Evolutionary conservation across 1,140 invertebrate genomes (phyloP).

Genomic region (Danaus melanippus): DNA sequence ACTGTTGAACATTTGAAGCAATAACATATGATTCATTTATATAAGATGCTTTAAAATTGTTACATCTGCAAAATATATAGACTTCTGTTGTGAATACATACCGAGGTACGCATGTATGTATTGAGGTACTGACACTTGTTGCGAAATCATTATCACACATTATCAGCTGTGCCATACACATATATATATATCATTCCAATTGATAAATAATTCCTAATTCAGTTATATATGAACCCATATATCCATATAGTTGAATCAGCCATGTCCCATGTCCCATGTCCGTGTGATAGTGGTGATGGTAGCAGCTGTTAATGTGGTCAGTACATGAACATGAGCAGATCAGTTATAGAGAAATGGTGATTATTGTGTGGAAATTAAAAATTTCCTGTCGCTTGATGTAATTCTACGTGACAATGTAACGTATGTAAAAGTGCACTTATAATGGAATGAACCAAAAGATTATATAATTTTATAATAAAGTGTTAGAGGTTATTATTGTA

Average conservation of each 20-base stretch:
- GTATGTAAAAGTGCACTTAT: slow-evolving; percentile 67
- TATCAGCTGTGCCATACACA: too few species aligned
- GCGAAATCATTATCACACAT: too few species aligned
- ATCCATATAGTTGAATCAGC: too few species aligned
- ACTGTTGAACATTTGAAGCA: slow-evolving; percentile 14
- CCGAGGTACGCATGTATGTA: too few species aligned
- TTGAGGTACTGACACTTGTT: too few species aligned
- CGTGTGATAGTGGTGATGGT: too few species aligned
- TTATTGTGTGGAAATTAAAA: slow-evolving; percentile 47
- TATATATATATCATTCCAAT: too few species aligned
- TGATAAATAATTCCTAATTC: too few species aligned
- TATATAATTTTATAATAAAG: slow-evolving; percentile 72
- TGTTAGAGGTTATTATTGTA: slow-evolving; percentile 59
- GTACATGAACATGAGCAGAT: slow-evolving; percentile 4
- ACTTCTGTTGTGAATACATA: slow-evolving; percentile 9
- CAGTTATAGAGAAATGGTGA: slow-evolving; percentile 13
- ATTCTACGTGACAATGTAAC: slow-evolving; percentile 52
- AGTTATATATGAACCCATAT: too few species aligned
- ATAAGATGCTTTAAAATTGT: slow-evolving; percentile 16
- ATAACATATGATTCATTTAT: slow-evolving; percentile 16
- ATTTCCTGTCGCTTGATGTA: slow-evolving; percentile 53
- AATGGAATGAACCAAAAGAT: slow-evolving; percentile 67
- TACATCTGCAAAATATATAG: slow-evolving; percentile 15
- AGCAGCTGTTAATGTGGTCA: too few species aligned
- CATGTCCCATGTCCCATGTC: too few species aligned